Conservation (phyloP, 2,888 invertebrate genomes). For the Eupithecia insigniata region DNA sequence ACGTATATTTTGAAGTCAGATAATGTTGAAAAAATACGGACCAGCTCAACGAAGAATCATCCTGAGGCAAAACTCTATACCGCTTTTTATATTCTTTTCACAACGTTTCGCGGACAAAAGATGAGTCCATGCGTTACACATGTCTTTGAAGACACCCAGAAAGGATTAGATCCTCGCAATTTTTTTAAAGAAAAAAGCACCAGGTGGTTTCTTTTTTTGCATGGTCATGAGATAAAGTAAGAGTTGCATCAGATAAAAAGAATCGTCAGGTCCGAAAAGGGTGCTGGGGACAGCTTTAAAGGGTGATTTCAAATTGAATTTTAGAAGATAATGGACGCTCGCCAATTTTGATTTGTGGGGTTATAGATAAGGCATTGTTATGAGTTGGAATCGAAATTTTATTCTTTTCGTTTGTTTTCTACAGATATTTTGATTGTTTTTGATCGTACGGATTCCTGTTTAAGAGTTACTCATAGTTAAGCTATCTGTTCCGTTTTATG, state of each 20-base stretch:
- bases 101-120: conserved; percentile 55
- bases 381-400: conserved; percentile 46
- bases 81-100: conserved; percentile 46
- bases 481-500: background rate
- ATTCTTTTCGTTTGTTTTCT: conserved; percentile 6
- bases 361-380: conserved; percentile 64
- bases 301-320: conserved; percentile 65
- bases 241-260: conserved; percentile 64
- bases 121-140: conserved; percentile 70
- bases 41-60: background rate
- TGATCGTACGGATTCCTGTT: background rate
- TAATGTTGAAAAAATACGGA: background rate
- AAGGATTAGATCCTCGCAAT: conserved; percentile 63
- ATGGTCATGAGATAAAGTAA: conserved; percentile 71
- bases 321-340: conserved; percentile 57
- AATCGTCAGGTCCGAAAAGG: conserved; percentile 59
- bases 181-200: conserved; percentile 57
- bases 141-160: conserved; percentile 61
- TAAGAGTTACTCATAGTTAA: background rate
- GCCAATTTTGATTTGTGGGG: conserved; percentile 66
- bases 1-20: background rate
- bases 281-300: conserved; percentile 48
- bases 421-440: background rate
- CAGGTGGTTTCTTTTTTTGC: conserved; percentile 74
- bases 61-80: conserved; percentile 29